Conservation (phyloP, 2,113 vertebrate genomes). For the Sarotherodon lohbergeri region DNA sequence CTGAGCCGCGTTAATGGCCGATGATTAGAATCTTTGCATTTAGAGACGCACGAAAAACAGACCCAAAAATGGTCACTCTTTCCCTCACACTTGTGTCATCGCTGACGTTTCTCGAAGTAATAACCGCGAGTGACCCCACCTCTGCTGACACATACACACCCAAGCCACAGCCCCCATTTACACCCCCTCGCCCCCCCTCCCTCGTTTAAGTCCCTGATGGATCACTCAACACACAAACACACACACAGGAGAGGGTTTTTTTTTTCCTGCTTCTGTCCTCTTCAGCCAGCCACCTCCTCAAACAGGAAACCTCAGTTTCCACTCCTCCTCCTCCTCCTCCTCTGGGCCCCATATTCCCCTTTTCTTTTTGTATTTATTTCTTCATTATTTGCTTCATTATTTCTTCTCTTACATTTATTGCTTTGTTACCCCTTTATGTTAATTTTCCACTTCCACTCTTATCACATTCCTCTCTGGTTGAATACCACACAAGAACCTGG, state of each 20-base stretch:
- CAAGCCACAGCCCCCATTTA: slow-evolving; percentile 16
- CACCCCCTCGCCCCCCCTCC: not conserved
- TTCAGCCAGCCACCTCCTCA: slow-evolving; percentile 62
- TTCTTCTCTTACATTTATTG: slow-evolving; percentile 6
- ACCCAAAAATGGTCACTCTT: not conserved
- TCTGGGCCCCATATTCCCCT: slow-evolving; percentile 37
- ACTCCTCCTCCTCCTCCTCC: slow-evolving; percentile 49
- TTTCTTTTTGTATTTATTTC: not conserved
- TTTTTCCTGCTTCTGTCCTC: slow-evolving; percentile 26
- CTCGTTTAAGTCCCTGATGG: not conserved
- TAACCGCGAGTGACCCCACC: slow-evolving; percentile 20
- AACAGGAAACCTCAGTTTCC: slow-evolving; percentile 79
- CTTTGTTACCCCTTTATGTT: not conserved
- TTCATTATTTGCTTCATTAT: slow-evolving; percentile 9
- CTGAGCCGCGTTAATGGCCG: not conserved
- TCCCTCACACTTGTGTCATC: not conserved
- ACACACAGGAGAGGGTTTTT: slow-evolving; percentile 50
- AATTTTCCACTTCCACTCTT: not conserved
- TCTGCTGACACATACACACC: slow-evolving; percentile 1
- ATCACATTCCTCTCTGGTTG: not conserved
- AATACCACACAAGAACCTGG: not conserved
- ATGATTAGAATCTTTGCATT: not conserved
- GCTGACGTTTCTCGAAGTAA: slow-evolving; percentile 42
- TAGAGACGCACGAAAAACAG: not conserved
- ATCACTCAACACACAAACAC: slow-evolving; percentile 41